Evolutionary conservation across 2,888 invertebrate species (phyloP).

Genomic region (Idaea aversata): DNA sequence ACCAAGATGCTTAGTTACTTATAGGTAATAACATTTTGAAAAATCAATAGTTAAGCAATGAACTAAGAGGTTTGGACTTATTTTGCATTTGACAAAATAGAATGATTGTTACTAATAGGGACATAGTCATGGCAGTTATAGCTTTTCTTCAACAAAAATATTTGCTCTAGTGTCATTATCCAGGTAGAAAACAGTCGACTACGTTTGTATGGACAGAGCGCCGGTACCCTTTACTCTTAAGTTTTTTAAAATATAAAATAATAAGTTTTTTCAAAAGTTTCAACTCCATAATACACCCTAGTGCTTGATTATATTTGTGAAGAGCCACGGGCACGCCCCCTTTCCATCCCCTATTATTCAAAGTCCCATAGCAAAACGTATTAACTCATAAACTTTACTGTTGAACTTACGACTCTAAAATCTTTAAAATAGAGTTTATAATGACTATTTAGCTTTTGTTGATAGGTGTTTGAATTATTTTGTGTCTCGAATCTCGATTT

Average conservation of each 20-base stretch:
- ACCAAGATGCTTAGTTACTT: no score
- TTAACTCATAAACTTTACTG: slow-evolving; percentile 34
- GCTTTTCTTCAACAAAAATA: no score
- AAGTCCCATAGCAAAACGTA: slow-evolving; percentile 39
- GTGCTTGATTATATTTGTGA: slow-evolving; percentile 78
- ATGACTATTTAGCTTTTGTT: slow-evolving; percentile 32
- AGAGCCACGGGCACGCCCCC: slow-evolving; percentile 72
- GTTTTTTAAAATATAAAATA: neutral
- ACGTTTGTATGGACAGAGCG: no score
- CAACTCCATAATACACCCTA: slow-evolving; percentile 39
- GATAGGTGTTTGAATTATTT: slow-evolving; percentile 36
- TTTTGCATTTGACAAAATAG: no score
- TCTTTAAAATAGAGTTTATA: neutral
- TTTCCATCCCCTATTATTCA: slow-evolving; percentile 75
- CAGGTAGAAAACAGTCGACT: no score
- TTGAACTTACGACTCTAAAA: slow-evolving; percentile 33
- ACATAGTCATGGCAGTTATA: no score
- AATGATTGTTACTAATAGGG: no score
- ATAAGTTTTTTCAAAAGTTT: slow-evolving; percentile 3
- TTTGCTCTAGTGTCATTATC: no score
- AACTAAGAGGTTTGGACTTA: no score
- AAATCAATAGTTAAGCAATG: no score
- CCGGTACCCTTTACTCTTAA: no score
- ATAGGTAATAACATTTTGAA: no score
- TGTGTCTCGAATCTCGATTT: slow-evolving; percentile 67